Conservation (phyloP, 2,113 vertebrate genomes). For the Gymnorhina tibicen region DNA sequence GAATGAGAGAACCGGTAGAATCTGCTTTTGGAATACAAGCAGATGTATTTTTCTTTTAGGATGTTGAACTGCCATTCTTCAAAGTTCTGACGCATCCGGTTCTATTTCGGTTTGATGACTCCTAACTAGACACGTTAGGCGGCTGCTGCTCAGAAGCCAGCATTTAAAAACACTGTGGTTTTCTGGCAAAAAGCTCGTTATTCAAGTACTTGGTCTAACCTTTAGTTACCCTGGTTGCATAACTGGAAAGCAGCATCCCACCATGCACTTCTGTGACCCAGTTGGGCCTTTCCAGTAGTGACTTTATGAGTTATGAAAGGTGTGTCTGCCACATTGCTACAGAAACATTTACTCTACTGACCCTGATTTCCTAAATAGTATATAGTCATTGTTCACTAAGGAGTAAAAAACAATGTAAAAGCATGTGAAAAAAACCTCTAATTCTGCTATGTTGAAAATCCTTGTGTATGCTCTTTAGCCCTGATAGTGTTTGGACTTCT, state of each 20-base stretch:
- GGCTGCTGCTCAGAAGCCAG: constrained; percentile 40
- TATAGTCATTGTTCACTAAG: neutral
- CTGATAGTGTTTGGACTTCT: neutral
- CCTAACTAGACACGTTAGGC: constrained; percentile 3
- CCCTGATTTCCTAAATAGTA: constrained; percentile 54
- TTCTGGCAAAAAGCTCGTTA: constrained; percentile 58
- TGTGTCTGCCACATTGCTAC: constrained; percentile 64
- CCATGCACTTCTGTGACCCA: constrained; percentile 70
- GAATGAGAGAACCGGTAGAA: neutral
- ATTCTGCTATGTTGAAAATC: neutral
- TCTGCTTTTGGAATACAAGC: constrained; percentile 39
- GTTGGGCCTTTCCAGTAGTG: constrained; percentile 61
- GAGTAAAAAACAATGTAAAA: neutral
- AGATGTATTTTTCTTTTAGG: constrained; percentile 28
- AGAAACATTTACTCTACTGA: constrained; percentile 71
- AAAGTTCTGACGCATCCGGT: constrained; percentile 22
- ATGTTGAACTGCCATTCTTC: constrained; percentile 36
- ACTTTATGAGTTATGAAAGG: constrained; percentile 71
- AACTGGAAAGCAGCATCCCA: constrained; percentile 69
- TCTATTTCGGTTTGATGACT: constrained; percentile 18
- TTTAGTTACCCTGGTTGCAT: constrained; percentile 63
- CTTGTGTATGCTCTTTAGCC: neutral
- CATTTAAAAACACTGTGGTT: constrained; percentile 48
- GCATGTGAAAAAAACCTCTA: neutral
- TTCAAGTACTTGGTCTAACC: constrained; percentile 53